A percentile compares a stretch with the other conserved stretches of the same genome.
phyloP scores from a whole-genome alignment of 53 echinoderm and acorn worm genomes.

The Apostichopus leukothele region DNA sequence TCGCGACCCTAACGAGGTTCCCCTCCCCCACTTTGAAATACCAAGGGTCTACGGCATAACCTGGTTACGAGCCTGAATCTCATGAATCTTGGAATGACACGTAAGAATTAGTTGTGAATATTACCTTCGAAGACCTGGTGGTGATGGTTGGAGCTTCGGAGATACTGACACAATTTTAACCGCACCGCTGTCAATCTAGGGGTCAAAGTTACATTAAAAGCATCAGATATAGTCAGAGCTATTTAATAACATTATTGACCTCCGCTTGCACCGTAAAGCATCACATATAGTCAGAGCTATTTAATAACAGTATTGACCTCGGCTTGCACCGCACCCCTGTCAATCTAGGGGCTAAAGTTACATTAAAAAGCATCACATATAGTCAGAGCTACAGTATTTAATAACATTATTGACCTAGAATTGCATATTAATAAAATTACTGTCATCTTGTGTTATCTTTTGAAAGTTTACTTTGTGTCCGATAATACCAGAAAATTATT shows the following conservation, averaged over 20 bases:
- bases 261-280: not conserved
- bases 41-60: too few species aligned
- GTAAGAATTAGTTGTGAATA: too few species aligned
- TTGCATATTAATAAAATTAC: not conserved
- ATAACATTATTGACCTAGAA: too few species aligned
- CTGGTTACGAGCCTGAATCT: not conserved
- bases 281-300: not conserved
- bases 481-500: too few species aligned
- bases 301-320: too few species aligned
- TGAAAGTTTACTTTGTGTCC: too few species aligned
- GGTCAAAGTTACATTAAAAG: constrained; percentile 3
- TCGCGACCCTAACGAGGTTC: too few species aligned
- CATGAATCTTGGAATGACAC: too few species aligned
- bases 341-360: constrained; percentile 8
- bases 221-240: not conserved
- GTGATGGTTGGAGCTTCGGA: constrained; percentile 38
- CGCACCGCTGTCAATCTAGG: constrained; percentile 26
- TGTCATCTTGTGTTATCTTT: too few species aligned
- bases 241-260: too few species aligned
- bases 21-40: too few species aligned
- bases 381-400: too few species aligned
- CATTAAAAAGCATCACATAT: not conserved
- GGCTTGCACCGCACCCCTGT: not conserved
- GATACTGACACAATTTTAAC: constrained; percentile 4
- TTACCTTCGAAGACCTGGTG: constrained; percentile 6